Percentiles rank a stretch among this genome's conserved stretches.
Evolutionary conservation across 2,113 vertebrate species (phyloP).

Genomic region (Oryzias curvinotus): DNA sequence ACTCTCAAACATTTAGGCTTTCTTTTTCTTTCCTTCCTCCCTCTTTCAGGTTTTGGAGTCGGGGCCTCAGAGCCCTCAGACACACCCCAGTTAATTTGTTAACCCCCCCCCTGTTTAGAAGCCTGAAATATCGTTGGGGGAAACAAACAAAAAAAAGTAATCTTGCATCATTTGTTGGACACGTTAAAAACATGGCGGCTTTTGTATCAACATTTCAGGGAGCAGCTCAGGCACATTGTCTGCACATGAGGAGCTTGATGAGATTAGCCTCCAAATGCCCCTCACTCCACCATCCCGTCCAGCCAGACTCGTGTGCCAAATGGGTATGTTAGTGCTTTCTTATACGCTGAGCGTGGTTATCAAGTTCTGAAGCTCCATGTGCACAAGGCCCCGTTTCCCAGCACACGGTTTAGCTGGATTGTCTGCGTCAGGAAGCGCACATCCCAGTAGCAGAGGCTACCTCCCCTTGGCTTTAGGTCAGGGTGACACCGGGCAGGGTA

Average conservation of each 20-base stretch:
- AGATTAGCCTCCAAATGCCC: slow-evolving; percentile 73
- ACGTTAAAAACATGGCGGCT: slow-evolving; percentile 76
- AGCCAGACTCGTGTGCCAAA: slow-evolving; percentile 12
- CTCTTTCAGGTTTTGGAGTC: slow-evolving; percentile 38
- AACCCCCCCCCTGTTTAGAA: slow-evolving; percentile 71
- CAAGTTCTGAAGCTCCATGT: slow-evolving; percentile 30
- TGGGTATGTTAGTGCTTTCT: slow-evolving; percentile 40
- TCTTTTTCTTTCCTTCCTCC: slow-evolving; percentile 35
- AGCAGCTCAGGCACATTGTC: slow-evolving; percentile 67
- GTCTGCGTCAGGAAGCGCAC: slow-evolving; percentile 31
- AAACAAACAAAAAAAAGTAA: slow-evolving; percentile 48
- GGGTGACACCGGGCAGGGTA: slow-evolving; percentile 63
- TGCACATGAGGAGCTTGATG: slow-evolving; percentile 71
- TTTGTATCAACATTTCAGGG: slow-evolving; percentile 58
- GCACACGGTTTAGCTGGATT: slow-evolving; percentile 27
- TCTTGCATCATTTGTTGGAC: slow-evolving; percentile 82
- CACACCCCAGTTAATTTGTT: slow-evolving; percentile 81
- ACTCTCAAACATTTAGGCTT: slow-evolving; percentile 68
- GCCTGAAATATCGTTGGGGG: slow-evolving; percentile 71
- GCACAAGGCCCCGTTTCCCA: slow-evolving; percentile 45
- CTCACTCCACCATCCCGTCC: not conserved
- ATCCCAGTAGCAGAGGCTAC: slow-evolving; percentile 45
- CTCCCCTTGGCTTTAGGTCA: slow-evolving; percentile 67
- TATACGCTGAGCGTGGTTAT: slow-evolving; percentile 30
- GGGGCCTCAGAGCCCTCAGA: slow-evolving; percentile 55